Evolutionary conservation across 23 tunicate genomes (phyloP).

Genomic region (Trididemnum nubilum): DNA sequence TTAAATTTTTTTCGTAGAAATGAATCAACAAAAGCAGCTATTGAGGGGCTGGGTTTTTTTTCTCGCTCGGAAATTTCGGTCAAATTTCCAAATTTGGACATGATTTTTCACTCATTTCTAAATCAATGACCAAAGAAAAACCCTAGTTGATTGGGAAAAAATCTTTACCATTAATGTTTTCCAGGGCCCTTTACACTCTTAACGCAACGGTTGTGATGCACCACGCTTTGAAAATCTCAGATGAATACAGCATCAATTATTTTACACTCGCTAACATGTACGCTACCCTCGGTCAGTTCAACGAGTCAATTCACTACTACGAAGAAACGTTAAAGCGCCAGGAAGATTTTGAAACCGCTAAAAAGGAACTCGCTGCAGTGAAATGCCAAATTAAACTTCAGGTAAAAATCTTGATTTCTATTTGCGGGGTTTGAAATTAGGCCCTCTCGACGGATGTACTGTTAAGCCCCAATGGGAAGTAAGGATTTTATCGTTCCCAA

Average conservation of each 20-base stretch:
- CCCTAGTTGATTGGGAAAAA: no score
- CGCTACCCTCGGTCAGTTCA: conserved; percentile 79
- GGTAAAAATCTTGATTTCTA: no score
- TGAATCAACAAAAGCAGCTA: no score
- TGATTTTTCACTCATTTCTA: no score
- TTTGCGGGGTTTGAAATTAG: background rate
- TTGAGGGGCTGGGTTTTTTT: no score
- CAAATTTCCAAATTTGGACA: no score
- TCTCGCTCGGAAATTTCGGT: no score
- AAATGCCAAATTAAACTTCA: conserved; percentile 82
- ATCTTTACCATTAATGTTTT: background rate
- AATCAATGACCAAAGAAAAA: no score
- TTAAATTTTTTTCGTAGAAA: no score
- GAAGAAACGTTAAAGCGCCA: conserved; percentile 62
- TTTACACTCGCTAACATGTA: conserved; percentile 80
- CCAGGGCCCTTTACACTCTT: conserved; percentile 74
- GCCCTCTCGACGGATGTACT: no score
- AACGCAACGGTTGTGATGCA: conserved; percentile 89
- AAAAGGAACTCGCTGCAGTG: conserved; percentile 70
- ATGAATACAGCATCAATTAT: conserved; percentile 51
- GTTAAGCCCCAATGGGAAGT: no score
- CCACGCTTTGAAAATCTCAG: conserved; percentile 79
- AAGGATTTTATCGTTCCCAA: no score
- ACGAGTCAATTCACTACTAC: conserved; percentile 60
- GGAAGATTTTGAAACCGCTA: conserved; percentile 70